These are phyloP conservation scores for Hoplostethus mediterraneus DNA, from an alignment of 2,797 vertebrate genomes.

Conservation along the genomic window DNA sequence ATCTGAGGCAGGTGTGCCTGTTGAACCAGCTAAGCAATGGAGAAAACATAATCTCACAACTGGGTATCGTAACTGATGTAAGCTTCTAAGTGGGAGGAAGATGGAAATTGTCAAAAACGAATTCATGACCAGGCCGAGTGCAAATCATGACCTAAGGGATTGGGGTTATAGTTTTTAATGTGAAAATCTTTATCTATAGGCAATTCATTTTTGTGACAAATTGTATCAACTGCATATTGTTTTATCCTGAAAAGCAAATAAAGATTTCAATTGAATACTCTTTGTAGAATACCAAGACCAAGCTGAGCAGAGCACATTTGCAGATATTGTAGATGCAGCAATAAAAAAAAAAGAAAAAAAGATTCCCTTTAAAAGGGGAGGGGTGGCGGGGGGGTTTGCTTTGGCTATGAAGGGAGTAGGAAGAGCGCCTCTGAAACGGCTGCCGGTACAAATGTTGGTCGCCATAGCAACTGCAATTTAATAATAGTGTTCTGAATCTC, in stretches of 20 bases:
- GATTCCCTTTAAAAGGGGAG: conserved; percentile 65
- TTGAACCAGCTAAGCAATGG: conserved; percentile 24
- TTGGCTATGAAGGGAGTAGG: conserved; percentile 67
- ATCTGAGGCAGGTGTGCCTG: neutral
- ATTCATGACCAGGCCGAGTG: neutral
- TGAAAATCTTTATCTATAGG: conserved; percentile 1
- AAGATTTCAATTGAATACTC: conserved; percentile 51
- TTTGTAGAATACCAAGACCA: conserved; percentile 34
- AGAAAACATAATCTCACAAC: conserved; percentile 24
- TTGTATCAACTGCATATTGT: neutral
- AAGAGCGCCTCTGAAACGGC: conserved; percentile 87
- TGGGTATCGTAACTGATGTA: neutral
- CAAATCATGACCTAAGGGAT: neutral
- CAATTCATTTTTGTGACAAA: conserved; percentile 2
- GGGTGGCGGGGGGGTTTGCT: conserved; percentile 50
- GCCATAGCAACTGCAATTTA: conserved; percentile 99
- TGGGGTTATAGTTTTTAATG: neutral
- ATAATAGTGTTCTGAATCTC: conserved; percentile 96
- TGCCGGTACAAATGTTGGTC: conserved; percentile 92
- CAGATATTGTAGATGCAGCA: conserved; percentile 78
- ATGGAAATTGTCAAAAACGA: conserved; percentile 5
- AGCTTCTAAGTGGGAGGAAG: neutral
- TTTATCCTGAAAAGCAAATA: conserved; percentile 46
- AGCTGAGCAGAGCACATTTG: conserved; percentile 63
- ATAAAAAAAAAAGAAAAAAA: conserved; percentile 66